These are phyloP conservation scores for Euplagia quadripunctaria DNA, from an alignment of 2,888 invertebrate species.

Conservation along the genomic window DNA sequence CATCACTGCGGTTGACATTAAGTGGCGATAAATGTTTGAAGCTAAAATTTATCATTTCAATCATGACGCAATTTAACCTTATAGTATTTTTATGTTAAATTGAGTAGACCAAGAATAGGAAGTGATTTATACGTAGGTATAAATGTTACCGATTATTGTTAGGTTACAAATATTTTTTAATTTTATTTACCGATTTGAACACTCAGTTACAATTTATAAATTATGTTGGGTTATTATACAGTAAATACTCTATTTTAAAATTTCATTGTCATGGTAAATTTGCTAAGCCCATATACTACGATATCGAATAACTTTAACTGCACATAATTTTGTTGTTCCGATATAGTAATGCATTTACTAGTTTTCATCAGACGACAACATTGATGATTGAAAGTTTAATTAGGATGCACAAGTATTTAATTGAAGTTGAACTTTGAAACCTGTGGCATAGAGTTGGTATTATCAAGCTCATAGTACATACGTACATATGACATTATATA, in stretches of 20 bases:
- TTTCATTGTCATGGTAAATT: neutral
- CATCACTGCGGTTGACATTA: neutral
- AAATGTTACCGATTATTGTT: neutral
- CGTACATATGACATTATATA: too few relatives aligned
- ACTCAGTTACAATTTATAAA: neutral
- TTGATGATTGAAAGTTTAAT: too few relatives aligned
- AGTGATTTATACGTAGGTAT: neutral
- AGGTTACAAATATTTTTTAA: neutral
- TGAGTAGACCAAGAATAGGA: neutral
- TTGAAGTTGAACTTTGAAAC: too few relatives aligned
- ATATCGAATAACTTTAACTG: too few relatives aligned
- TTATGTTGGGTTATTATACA: neutral
- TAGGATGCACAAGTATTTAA: too few relatives aligned
- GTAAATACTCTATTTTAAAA: neutral
- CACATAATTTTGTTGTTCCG: too few relatives aligned
- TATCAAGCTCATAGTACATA: too few relatives aligned
- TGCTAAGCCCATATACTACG: too few relatives aligned
- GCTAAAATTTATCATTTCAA: neutral
- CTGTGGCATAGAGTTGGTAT: too few relatives aligned
- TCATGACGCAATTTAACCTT: neutral
- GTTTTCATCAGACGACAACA: too few relatives aligned
- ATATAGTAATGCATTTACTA: too few relatives aligned
- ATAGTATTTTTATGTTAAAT: neutral
- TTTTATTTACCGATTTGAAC: neutral
- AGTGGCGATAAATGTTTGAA: neutral